A percentile compares a stretch with the other conserved stretches of the same genome.
phyloP scores from a whole-genome alignment of 2,888 invertebrate genomes.

The Iselma pallidipennis region DNA sequence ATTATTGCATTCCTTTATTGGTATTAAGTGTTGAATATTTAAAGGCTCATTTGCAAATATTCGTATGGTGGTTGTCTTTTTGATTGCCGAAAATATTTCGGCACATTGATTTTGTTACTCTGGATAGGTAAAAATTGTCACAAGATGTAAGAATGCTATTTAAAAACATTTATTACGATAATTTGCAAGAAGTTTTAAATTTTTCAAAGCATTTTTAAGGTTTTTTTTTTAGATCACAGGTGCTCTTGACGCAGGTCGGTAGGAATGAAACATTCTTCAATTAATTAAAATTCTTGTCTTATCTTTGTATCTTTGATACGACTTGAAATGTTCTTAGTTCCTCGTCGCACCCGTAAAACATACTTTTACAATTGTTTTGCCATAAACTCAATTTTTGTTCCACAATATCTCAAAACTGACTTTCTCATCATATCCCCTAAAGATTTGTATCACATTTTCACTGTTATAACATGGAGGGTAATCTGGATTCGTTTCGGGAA shows the following conservation, averaged over 20 bases:
- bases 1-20: constrained; percentile 32
- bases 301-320: too few species aligned
- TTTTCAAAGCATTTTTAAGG: too few species aligned
- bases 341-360: too few species aligned
- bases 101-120: too few species aligned
- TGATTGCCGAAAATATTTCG: too few species aligned
- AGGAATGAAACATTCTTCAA: background rate
- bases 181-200: too few species aligned
- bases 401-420: background rate
- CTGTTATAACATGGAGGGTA: background rate
- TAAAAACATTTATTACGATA: background rate
- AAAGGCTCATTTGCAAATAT: background rate
- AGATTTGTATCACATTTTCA: background rate
- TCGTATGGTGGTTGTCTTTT: too few species aligned
- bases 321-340: too few species aligned
- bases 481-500: background rate
- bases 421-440: background rate
- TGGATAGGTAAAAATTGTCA: too few species aligned
- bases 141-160: background rate
- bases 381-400: background rate
- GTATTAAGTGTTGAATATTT: background rate
- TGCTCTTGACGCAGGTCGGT: background rate
- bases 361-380: background rate
- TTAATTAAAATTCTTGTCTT: background rate
- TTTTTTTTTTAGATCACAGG: background rate